Base-by-base conservation (phyloP, 2,113 vertebrate genomes). In the Pavo muticus region DNA sequence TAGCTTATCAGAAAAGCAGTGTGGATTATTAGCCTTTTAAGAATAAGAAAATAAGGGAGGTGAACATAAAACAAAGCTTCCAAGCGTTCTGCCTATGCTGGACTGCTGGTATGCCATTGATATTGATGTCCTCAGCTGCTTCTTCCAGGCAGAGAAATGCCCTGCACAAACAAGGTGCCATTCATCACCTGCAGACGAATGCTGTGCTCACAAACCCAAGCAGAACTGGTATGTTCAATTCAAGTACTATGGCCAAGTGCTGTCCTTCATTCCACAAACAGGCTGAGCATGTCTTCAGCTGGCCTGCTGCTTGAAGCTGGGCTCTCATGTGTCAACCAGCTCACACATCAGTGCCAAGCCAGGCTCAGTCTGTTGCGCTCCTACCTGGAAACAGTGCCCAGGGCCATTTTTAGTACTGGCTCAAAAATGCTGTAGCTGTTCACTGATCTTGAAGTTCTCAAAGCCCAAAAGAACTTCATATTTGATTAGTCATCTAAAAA, bases 141-240 rank as follows among this genome's bases (percentile, higher is more conserved):
- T 8, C 24, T 59, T 39, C 19, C 68, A 40, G 13, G 57, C 21
- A 15, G 4, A 56, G 71, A 50, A 77, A 39, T 9, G 47, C 71
- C 52, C 45, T 35, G 56, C 42, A 23, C 50, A 39, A 70, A 27
- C 16, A 20, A 27, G 24, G 44, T 27, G 70, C 24, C 29, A 24
- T 30, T 60, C n/a, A 10, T 56, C 71, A 44, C 2, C 40, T 0
- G 1, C 37, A 75, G 24, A 60, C 57, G 32, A n/a, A 60, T 1
- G 39, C 50, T 3, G 30, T 16, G 45, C 68, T 68, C 39, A 12
- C 3, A 6, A 44, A 21, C 42, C 17, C 1, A 0, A 24, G 75
- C 63, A 32, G 57, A 39, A 47, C 13, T 3, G 0, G 13, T 1
- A 5, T 3, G 24, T 27, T 50, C 74, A 13, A 14, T 4, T 16